Evolutionary conservation across 2,797 vertebrate species (phyloP), one percentile per base, ranked within the genome.

Genomic region (Peromyscus nudipes): DNA sequence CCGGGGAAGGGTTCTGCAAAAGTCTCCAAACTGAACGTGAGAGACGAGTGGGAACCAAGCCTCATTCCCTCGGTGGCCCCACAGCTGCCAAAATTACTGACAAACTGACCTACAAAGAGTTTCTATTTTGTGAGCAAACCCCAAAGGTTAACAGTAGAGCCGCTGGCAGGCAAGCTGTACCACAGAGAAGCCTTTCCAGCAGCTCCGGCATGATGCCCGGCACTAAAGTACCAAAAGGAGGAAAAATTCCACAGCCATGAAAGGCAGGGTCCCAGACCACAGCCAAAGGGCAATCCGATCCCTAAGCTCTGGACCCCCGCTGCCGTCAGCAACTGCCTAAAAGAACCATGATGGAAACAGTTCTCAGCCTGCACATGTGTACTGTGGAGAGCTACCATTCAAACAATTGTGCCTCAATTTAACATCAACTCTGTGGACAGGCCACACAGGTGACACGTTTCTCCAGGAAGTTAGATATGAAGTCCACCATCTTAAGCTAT

Each of bases 61-160:
- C 91, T 97, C 93, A 92, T 96, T 97, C 95, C 98, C 97, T 97
- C 29, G 85, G 97, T 97, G 92, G 98, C 96, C 97, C 97, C n/a
- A 97, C 97, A 89, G 95, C 96, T 98, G 92, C 97, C 98, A 97
- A 94, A 98, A 82, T 96, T 95, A 98, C 96, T 97, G 97, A 98
- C 95, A 98, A 98, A 97, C 12, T 95, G 96, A 98, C 96, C 0
- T 0, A 98, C 97, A 98, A 98, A 95, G 95, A 96, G 92, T 97
- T 97, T 97, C 95, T 97, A 98, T 97, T 98, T 98, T 92, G 84
- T 75, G 97, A 96, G 96, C 97, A 98, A 98, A 97, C 98, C 98
- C 98, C 97, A 97, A 96, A 97, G 97, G 97, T 98, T 96, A 97
- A 64, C 97, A 96, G 92, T 76, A 0, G 96, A 97, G 96, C 96